Evolutionary conservation across 2,888 invertebrate species (phyloP), one percentile per base, ranked within the genome.

Genomic region (Cerceris rybyensis): DNA sequence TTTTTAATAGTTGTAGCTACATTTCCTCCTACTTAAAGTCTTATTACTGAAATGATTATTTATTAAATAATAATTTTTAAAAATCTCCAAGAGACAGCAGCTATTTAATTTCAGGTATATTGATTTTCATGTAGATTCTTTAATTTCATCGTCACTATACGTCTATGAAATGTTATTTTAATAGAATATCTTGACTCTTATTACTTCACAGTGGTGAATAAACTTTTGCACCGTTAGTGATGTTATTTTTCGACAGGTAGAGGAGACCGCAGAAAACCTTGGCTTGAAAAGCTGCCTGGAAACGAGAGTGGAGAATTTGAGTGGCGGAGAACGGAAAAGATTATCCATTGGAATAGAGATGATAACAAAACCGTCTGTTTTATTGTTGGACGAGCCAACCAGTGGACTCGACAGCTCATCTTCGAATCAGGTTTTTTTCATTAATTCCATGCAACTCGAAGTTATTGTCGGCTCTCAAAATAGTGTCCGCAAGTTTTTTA

Each of bases 341-440:
- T 91, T 95, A 6, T 94, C 94, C 7, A 95, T 95, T 39, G 95
- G 94, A 4, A 89, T 94, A 59, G 95, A 95, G 89, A 92, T 95
- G 78, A 93, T 95, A 60, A 94, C 94, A 80, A 94, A 94, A 85
- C 95, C 95, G 1, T 93, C 94, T 2, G 92, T 95, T 66, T 93
- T 95, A 93, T 93, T 95, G 82, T 93, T 95, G 79, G 95, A 95
- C 87, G 95, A 95, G 84, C 95, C 95, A 5, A 95, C 93, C 78
- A 95, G 95, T 78, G 95, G 95, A 0, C 92, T 95, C 50, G 95
- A 95, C 87, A 94, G 94, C 54, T 94, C 95, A 0, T 95, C 96
- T 0, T 96, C 96, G n/a, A 94, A 94, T 92, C 96, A 95, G 87
- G 92, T 90, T 54, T 14, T 13, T 28, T 58, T 28, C n/a, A 4